Percentiles rank a stretch among this genome's conserved stretches.
These are phyloP conservation scores for Dysdera silvatica DNA, from an alignment of 1,140 invertebrate genomes.

Conservation along the genomic window DNA sequence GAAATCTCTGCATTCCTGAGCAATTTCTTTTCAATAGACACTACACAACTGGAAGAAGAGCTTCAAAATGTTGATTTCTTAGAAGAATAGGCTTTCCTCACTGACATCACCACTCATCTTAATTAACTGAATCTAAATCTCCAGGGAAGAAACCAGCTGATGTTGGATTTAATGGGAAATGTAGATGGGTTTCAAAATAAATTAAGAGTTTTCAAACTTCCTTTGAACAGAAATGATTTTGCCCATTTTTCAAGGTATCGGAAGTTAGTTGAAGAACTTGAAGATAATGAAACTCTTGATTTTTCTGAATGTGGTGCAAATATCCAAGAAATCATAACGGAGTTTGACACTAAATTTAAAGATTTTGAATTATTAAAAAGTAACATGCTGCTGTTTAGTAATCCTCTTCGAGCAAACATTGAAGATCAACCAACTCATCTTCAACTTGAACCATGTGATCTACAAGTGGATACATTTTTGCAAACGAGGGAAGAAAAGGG, in stretches of 20 bases:
- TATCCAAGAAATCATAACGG: background rate
- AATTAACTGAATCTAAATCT: conserved; percentile 3
- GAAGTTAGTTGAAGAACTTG: background rate
- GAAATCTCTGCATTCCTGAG: conserved; percentile 12
- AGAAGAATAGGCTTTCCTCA: conserved; percentile 11
- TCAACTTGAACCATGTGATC: background rate
- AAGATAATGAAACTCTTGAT: background rate
- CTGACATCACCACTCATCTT: conserved; percentile 4
- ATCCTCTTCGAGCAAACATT: background rate
- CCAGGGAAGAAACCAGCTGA: conserved; percentile 3
- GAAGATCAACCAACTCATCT: background rate
- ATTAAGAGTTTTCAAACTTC: conserved; percentile 4
- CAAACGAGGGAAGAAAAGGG: background rate
- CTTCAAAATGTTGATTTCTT: conserved; percentile 13
- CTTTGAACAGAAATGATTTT: conserved; percentile 2
- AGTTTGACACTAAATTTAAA: background rate
- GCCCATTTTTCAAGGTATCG: background rate
- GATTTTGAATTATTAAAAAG: background rate
- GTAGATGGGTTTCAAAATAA: conserved; percentile 20
- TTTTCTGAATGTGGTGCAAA: background rate
- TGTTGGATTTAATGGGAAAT: conserved; percentile 15
- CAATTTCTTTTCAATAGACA: background rate
- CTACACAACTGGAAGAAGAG: conserved; percentile 5
- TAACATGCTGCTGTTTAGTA: background rate
- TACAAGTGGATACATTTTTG: background rate